These are phyloP conservation scores for Parasteatoda lunata DNA, from an alignment of 2,888 invertebrate genomes.

Conservation along the genomic window DNA sequence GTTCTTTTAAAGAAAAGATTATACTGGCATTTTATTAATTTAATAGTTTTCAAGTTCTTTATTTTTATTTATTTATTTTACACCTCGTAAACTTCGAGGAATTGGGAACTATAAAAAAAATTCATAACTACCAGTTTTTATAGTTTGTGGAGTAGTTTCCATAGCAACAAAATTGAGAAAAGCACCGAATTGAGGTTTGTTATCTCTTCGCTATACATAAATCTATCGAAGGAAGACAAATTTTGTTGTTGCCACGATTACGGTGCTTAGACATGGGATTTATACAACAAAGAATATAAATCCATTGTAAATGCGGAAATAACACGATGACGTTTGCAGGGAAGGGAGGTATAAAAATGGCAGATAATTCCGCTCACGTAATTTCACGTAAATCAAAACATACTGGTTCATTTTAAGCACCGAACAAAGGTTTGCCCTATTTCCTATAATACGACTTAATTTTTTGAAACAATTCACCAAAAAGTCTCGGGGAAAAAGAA, in stretches of 20 bases:
- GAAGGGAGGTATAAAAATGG: constrained; percentile 12
- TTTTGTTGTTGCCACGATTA: constrained; percentile 27
- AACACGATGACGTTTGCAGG: neutral
- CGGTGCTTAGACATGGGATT: constrained; percentile 15
- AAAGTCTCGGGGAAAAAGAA: neutral
- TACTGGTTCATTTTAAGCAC: constrained; percentile 23
- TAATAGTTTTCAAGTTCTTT: too few species aligned
- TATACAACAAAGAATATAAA: constrained; percentile 35
- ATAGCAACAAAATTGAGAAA: too few species aligned
- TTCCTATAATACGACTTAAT: constrained; percentile 46
- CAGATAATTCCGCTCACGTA: constrained; percentile 38
- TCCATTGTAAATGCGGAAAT: constrained; percentile 53
- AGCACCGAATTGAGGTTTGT: too few species aligned
- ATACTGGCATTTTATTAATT: too few species aligned
- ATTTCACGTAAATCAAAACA: constrained; percentile 53
- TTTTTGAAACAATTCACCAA: constrained; percentile 50
- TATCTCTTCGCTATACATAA: constrained; percentile 10
- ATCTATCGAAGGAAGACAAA: constrained; percentile 26
- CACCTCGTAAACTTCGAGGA: too few species aligned
- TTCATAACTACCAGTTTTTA: too few species aligned
- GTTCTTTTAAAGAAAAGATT: too few species aligned
- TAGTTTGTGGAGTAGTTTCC: too few species aligned
- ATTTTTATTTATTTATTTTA: too few species aligned
- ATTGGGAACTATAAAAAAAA: too few species aligned
- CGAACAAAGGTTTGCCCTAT: constrained; percentile 64